Evolutionary conservation across 2,797 vertebrate genomes (phyloP).

Genomic region (Falco cherrug): DNA sequence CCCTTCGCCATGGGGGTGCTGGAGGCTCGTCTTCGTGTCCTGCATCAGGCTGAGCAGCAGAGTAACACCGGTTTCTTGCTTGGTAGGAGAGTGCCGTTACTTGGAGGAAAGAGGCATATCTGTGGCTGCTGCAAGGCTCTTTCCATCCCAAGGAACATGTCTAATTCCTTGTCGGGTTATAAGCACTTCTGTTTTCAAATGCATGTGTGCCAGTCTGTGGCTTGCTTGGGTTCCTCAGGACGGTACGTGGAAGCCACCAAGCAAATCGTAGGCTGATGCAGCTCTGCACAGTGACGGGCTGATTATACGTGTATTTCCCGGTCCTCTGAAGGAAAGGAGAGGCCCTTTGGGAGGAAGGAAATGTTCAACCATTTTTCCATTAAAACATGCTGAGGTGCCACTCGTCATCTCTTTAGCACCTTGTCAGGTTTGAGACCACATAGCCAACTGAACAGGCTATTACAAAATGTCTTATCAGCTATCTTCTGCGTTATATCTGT

Average conservation of each 20-base stretch:
- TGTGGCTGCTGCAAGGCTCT: neutral
- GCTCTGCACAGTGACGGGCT: neutral
- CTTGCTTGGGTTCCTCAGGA: neutral
- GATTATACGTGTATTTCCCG: neutral
- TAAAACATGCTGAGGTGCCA: neutral
- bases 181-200: neutral
- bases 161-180: neutral
- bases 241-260: neutral
- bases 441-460: neutral
- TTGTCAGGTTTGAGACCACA: neutral
- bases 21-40: neutral
- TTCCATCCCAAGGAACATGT: rapidly evolving
- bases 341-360: neutral
- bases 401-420: neutral
- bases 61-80: neutral
- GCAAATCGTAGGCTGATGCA: neutral
- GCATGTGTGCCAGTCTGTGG: rapidly evolving
- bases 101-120: neutral
- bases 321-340: neutral
- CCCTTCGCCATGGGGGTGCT: neutral
- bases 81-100: neutral
- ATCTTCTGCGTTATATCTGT: neutral
- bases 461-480: neutral
- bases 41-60: neutral
- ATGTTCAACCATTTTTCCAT: neutral